Percentiles rank a stretch among this genome's conserved stretches.
Evolutionary conservation across 2,888 invertebrate genomes (phyloP).

Genomic region (Horisme vitalbata): DNA sequence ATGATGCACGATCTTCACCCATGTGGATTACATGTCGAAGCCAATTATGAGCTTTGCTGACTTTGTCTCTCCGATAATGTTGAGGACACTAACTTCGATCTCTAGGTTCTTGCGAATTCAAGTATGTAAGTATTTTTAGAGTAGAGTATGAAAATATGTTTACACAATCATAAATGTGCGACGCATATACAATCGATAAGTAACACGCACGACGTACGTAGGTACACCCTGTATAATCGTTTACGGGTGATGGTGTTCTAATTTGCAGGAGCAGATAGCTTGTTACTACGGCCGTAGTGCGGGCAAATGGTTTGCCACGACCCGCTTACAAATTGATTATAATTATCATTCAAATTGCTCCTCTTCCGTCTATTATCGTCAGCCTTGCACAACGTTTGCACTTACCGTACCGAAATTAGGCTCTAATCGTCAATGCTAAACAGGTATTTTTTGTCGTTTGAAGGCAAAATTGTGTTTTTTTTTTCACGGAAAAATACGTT

Average conservation of each 20-base stretch:
- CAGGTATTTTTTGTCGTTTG: neutral
- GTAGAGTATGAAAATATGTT: too few relatives aligned
- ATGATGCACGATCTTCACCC: too few relatives aligned
- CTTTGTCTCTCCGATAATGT: too few relatives aligned
- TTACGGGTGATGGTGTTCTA: conserved; percentile 26
- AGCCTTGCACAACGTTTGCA: conserved; percentile 34
- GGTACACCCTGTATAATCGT: conserved; percentile 7
- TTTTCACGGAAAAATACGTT: too few relatives aligned
- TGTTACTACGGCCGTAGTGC: conserved; percentile 36
- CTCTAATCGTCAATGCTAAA: neutral
- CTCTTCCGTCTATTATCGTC: conserved; percentile 50
- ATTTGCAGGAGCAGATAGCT: conserved; percentile 27
- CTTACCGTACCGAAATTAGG: conserved; percentile 22
- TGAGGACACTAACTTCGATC: too few relatives aligned
- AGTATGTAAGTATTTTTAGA: too few relatives aligned
- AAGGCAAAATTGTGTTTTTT: too few relatives aligned
- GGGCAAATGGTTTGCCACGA: conserved; percentile 45
- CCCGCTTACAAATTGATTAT: conserved; percentile 52
- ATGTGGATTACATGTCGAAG: too few relatives aligned
- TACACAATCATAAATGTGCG: too few relatives aligned
- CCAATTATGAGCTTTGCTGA: too few relatives aligned
- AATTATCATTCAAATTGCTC: conserved; percentile 56
- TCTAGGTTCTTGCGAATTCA: too few relatives aligned
- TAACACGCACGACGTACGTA: neutral
- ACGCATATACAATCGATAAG: too few relatives aligned